phyloP scores from a whole-genome alignment of 2,888 invertebrate genomes.

The Masnerella sp. region DNA sequence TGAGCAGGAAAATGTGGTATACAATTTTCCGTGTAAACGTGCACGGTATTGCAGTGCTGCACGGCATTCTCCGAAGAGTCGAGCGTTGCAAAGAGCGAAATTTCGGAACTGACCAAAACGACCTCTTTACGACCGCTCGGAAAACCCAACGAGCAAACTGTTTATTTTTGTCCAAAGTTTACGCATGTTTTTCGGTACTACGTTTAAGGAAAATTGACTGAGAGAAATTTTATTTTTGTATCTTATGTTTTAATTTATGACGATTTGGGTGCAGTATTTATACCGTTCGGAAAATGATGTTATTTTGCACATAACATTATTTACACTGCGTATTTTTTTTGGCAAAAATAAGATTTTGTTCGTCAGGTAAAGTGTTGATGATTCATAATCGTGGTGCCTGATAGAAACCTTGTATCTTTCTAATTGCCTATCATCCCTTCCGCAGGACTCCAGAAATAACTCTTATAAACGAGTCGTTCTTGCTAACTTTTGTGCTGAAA shows the following conservation, averaged over 20 bases:
- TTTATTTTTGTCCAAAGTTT: slow-evolving; percentile 21
- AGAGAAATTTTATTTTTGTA: slow-evolving; percentile 6
- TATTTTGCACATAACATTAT: background rate
- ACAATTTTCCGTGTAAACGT: no score
- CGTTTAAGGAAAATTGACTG: background rate
- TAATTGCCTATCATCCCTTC: slow-evolving; percentile 56
- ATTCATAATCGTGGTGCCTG: slow-evolving; percentile 56
- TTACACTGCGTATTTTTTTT: background rate
- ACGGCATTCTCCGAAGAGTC: slow-evolving; percentile 48
- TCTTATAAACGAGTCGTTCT: slow-evolving; percentile 18
- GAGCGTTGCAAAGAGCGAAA: no score
- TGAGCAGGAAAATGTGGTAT: no score
- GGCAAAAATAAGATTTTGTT: slow-evolving; percentile 5
- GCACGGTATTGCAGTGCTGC: slow-evolving; percentile 38
- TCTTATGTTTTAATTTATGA: background rate
- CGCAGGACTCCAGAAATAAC: slow-evolving; percentile 40
- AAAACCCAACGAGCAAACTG: slow-evolving; percentile 22
- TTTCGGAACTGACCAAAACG: slow-evolving; percentile 9
- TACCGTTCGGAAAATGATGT: background rate
- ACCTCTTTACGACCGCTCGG: slow-evolving; percentile 12
- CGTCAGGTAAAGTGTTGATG: slow-evolving; percentile 32
- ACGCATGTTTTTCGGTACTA: background rate
- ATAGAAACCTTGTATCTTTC: slow-evolving; percentile 60
- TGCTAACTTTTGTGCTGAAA: background rate
- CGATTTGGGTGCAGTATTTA: no score